Conservation (phyloP, 2,797 vertebrate genomes). For the Dicrostonyx torquatus region DNA sequence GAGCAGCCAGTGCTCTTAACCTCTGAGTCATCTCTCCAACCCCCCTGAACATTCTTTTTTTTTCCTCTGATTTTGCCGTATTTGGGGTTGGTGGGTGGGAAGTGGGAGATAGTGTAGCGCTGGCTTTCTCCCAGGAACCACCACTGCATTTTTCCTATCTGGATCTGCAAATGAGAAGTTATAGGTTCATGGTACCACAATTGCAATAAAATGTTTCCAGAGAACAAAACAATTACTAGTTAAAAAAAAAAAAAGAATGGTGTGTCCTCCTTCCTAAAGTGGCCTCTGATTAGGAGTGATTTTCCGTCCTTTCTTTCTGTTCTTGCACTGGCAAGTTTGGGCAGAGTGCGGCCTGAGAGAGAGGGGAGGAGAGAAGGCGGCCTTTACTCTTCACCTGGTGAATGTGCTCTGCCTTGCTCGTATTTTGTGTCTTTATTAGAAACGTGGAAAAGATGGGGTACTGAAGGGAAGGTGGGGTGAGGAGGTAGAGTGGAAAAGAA, state of each 20-base stretch:
- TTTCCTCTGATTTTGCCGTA: not conserved
- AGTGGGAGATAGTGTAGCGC: not conserved
- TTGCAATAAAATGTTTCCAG: not conserved
- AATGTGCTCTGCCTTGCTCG: not conserved
- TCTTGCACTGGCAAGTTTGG: not conserved
- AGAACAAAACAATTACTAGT: not conserved
- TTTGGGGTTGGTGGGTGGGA: too few relatives aligned
- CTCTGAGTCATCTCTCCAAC: not conserved
- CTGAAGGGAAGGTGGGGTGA: not conserved
- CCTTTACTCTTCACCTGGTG: not conserved
- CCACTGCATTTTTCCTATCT: not conserved
- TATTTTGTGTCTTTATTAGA: not conserved
- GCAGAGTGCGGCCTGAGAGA: not conserved
- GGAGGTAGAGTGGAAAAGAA: not conserved
- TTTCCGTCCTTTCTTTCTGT: not conserved
- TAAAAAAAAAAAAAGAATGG: not conserved
- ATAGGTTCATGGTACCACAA: not conserved
- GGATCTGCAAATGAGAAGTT: not conserved
- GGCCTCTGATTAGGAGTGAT: not conserved
- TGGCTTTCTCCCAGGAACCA: not conserved
- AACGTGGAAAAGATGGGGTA: not conserved
- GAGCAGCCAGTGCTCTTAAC: not conserved
- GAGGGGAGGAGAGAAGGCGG: not conserved
- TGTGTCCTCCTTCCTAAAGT: not conserved
- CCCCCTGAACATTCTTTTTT: not conserved